Evolutionary conservation across 1,140 invertebrate genomes (phyloP).

Genomic region (Oedothorax gibbosus): DNA sequence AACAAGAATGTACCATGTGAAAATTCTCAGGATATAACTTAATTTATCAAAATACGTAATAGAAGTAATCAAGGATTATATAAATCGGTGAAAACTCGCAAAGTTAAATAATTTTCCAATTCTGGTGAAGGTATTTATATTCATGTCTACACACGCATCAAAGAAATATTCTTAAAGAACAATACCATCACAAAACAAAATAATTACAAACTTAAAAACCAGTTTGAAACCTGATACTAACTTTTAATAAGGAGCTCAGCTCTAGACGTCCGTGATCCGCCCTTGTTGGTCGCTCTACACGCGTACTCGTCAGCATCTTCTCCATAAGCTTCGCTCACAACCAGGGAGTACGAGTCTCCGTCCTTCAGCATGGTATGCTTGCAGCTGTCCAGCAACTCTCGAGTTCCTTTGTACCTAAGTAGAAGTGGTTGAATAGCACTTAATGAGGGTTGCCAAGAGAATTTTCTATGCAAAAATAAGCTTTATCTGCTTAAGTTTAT

Average conservation of each 20-base stretch:
- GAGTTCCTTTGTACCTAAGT: constrained; percentile 86
- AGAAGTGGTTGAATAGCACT: neutral
- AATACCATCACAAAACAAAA: too few species aligned
- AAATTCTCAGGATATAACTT: too few species aligned
- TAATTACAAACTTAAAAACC: too few species aligned
- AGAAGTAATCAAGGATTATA: too few species aligned
- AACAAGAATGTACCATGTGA: too few species aligned
- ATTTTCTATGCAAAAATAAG: too few species aligned
- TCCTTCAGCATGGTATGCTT: constrained; percentile 93
- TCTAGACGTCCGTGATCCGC: constrained; percentile 91
- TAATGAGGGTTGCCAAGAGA: too few species aligned
- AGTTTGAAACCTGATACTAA: neutral
- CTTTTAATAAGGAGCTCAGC: constrained; percentile 95
- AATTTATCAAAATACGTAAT: too few species aligned
- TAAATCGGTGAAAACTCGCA: too few species aligned
- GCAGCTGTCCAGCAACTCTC: constrained; percentile 92
- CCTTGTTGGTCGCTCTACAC: constrained; percentile 92
- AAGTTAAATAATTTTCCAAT: neutral
- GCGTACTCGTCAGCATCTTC: constrained; percentile 99
- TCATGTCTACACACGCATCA: too few species aligned
- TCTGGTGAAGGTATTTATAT: neutral
- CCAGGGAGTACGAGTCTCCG: constrained; percentile 80
- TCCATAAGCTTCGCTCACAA: constrained; percentile 92
- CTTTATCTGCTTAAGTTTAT: too few species aligned
- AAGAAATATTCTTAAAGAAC: too few species aligned